Conservation (phyloP, 2,888 invertebrate genomes). For the Tribolium freemani region DNA sequence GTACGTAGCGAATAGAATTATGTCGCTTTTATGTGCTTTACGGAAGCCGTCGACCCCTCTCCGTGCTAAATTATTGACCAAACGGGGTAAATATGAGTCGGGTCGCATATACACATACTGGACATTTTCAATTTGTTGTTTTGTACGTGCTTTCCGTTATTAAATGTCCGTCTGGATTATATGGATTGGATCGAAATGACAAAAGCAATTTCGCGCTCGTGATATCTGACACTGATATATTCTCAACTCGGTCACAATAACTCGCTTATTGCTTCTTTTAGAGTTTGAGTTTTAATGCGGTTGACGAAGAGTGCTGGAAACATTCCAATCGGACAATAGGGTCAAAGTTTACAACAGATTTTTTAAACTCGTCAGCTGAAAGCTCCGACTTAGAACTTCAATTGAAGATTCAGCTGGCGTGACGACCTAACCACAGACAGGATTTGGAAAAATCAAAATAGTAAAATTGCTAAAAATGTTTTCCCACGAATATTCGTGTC, state of each 20-base stretch:
- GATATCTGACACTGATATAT: conserved; percentile 32
- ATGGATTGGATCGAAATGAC: conserved; percentile 32
- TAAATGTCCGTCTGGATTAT: conserved; percentile 27
- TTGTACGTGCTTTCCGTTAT: conserved; percentile 6
- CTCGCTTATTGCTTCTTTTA: conserved; percentile 11
- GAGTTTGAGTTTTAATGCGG: conserved; percentile 12
- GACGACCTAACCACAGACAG: not conserved
- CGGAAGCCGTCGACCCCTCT: conserved; percentile 46
- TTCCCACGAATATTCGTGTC: no score
- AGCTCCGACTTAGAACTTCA: not conserved
- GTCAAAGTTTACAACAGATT: conserved; percentile 3
- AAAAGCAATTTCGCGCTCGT: conserved; percentile 30
- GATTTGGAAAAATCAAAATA: no score
- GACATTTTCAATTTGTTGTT: conserved; percentile 26
- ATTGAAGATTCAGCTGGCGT: not conserved
- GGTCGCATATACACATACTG: conserved; percentile 3
- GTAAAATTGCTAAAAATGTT: no score
- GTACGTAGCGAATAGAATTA: conserved; percentile 25
- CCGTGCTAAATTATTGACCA: conserved; percentile 48
- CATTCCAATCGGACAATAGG: conserved; percentile 21
- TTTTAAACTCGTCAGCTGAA: not conserved
- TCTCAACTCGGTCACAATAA: conserved; percentile 3
- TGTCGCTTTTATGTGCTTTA: conserved; percentile 25
- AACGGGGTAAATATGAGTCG: conserved; percentile 46
- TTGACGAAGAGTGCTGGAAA: conserved; percentile 9